Evolutionary conservation across 2,113 vertebrate genomes (phyloP).

Genomic region (Leptobrachium leishanense): DNA sequence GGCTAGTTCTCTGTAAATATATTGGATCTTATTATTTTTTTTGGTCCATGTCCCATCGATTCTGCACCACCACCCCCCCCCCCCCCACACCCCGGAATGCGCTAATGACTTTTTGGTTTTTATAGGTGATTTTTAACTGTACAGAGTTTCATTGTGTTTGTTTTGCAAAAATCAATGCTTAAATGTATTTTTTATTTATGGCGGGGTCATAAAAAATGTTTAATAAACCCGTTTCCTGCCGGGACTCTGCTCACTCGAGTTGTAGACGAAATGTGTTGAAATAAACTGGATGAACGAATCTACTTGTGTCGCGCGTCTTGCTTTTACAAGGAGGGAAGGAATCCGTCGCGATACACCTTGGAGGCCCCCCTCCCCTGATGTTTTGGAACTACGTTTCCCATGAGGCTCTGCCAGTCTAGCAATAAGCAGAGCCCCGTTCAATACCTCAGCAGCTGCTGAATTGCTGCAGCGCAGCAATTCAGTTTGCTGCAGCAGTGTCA

Average conservation of each 20-base stretch:
- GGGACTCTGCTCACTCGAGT: conserved; percentile 34
- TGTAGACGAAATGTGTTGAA: conserved; percentile 9
- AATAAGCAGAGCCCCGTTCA: no score
- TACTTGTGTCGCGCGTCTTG: not conserved
- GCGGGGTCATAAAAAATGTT: not conserved
- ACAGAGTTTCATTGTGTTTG: conserved; percentile 30
- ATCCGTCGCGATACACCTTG: no score
- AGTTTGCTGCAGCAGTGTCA: no score
- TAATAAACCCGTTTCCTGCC: conserved; percentile 13
- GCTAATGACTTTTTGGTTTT: not conserved
- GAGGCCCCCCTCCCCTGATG: no score
- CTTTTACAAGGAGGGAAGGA: no score
- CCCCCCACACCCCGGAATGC: not conserved
- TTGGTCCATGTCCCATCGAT: conserved; percentile 42
- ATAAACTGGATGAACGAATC: conserved; percentile 23
- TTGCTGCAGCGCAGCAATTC: no score
- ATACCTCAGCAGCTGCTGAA: no score
- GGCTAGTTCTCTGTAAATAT: no score
- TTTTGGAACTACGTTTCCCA: no score
- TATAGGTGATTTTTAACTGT: conserved; percentile 37
- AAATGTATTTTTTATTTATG: conserved; percentile 40
- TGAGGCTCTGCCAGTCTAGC: no score
- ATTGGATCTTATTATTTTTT: conserved; percentile 52
- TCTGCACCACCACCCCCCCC: not conserved
- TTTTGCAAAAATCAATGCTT: conserved; percentile 25